These are phyloP conservation scores for Malachius bipustulatus DNA, from an alignment of 2,888 invertebrate species.

Conservation along the genomic window DNA sequence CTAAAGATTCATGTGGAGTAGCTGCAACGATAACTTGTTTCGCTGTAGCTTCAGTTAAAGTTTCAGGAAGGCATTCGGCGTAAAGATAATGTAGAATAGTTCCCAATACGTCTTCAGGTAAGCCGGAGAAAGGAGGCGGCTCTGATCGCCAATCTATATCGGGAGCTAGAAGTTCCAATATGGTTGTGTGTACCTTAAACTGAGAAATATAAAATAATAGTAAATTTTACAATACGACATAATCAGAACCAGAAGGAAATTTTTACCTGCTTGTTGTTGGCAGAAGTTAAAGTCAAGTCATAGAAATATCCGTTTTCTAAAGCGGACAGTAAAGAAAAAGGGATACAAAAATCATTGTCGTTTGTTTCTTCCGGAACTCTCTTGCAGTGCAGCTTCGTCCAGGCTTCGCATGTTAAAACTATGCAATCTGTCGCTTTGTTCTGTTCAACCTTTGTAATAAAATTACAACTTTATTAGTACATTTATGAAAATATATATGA, in stretches of 20 bases:
- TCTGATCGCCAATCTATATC: slow-evolving; percentile 44
- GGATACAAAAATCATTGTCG: slow-evolving; percentile 39
- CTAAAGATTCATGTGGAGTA: slow-evolving; percentile 44
- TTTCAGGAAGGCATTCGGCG: slow-evolving; percentile 49
- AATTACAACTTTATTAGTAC: background rate
- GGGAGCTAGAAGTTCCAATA: slow-evolving; percentile 44
- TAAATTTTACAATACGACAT: background rate
- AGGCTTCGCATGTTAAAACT: slow-evolving; percentile 47
- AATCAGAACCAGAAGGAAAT: slow-evolving; percentile 11
- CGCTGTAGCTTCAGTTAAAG: slow-evolving; percentile 46
- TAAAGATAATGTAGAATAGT: slow-evolving; percentile 52
- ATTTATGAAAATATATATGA: too few species aligned
- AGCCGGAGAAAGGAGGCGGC: slow-evolving; percentile 43
- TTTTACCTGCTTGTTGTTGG: slow-evolving; percentile 42
- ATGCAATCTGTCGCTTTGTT: slow-evolving; percentile 42
- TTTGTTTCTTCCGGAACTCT: slow-evolving; percentile 40
- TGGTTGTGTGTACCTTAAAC: slow-evolving; percentile 45
- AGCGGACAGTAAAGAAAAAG: slow-evolving; percentile 52
- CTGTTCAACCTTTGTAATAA: slow-evolving; percentile 19
- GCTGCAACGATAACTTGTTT: slow-evolving; percentile 42
- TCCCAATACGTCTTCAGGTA: slow-evolving; percentile 48
- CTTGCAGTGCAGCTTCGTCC: slow-evolving; percentile 51
- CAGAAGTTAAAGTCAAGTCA: slow-evolving; percentile 43
- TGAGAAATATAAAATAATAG: slow-evolving; percentile 24
- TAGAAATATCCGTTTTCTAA: slow-evolving; percentile 54